Base-by-base conservation (phyloP, 2,888 invertebrate genomes). In the Antitype chi region DNA sequence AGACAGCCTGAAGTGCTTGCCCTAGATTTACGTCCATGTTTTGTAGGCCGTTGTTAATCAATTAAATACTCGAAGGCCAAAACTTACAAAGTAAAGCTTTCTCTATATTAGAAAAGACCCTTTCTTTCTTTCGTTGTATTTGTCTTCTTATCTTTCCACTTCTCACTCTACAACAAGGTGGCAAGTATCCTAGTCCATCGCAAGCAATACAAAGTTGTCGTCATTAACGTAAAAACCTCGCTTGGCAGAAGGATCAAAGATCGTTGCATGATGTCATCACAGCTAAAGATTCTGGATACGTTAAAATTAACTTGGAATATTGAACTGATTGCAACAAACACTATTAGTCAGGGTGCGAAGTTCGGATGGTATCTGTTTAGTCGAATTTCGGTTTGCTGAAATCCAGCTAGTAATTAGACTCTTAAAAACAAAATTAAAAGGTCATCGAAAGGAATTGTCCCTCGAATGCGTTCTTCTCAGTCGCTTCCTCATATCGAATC, bases 291-390 rank as follows among this genome's bases (percentile, higher is more conserved):
- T n/a, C 52, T 52, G 55, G 57, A 70, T 80, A 67, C 9, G 28
- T 57, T 67, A 49, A 11, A 82, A 63, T 69, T 28, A 74, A 69
- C 32, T 23, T 70, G 20, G 38, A 13, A 71, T 76, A 68, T 82
- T 70, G 57, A 63, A 76, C 53, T 68, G 53, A 52, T 68, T 59
- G 28, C 28, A 68, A 68, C 57, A 59, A 59, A 64, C 43, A 25
- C 53, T 49, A 52, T 32, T 75, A 47, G 9, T 32, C 32, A 64
- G 11, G 20, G 66, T 67, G 49, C 53, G 38, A 76, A 82, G 70
- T 68, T 76, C 63, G 15, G 8, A 9, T 13, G n/a, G 9, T 55
- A 57, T 60, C 11, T 60, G 32, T 59, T 62, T n/a, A n/a, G n/a
- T n/a, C n/a, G n/a, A n/a, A n/a, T n/a, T n/a, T 71, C n/a, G 43